A percentile compares a stretch with the other conserved stretches of the same genome.
phyloP scores from a whole-genome alignment of 2,888 invertebrate genomes.

The Chrysotoxum bicinctum region DNA sequence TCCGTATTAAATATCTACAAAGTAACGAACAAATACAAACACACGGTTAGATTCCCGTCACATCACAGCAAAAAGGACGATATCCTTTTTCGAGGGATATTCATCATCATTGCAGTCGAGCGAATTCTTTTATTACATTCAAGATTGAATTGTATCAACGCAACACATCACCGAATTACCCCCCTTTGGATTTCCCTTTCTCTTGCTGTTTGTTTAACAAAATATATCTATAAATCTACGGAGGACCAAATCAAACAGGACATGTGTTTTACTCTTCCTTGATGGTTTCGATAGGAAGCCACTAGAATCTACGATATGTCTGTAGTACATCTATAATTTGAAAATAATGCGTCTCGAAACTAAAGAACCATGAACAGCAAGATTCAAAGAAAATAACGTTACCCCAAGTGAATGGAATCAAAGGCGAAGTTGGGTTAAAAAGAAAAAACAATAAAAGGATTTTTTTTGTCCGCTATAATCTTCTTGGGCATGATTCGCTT shows the following conservation, averaged over 20 bases:
- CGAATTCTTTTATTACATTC: conserved; percentile 63
- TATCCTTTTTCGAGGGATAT: conserved; percentile 39
- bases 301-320: conserved; percentile 5
- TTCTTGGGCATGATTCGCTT: neutral
- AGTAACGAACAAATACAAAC: neutral
- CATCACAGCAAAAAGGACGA: neutral
- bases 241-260: conserved; percentile 55
- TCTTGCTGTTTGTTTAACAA: conserved; percentile 50
- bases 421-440: neutral
- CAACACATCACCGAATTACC: conserved; percentile 19
- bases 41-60: conserved; percentile 30
- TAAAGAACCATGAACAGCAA: conserved; percentile 18
- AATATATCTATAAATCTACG: conserved; percentile 56
- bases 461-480: neutral
- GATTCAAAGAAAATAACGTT: conserved; percentile 26
- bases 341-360: conserved; percentile 66
- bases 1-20: neutral
- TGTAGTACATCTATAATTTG: conserved; percentile 52
- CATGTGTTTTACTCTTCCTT: conserved; percentile 61
- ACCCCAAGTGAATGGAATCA: conserved; percentile 8
- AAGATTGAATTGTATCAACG: conserved; percentile 51
- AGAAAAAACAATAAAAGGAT: conserved; percentile 60
- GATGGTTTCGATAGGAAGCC: neutral
- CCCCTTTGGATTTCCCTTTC: neutral
- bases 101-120: conserved; percentile 66